Percentiles rank a stretch among this genome's conserved stretches.
phyloP scores from a whole-genome alignment of 2,888 invertebrate species.

The Macroteleia sp. region DNA sequence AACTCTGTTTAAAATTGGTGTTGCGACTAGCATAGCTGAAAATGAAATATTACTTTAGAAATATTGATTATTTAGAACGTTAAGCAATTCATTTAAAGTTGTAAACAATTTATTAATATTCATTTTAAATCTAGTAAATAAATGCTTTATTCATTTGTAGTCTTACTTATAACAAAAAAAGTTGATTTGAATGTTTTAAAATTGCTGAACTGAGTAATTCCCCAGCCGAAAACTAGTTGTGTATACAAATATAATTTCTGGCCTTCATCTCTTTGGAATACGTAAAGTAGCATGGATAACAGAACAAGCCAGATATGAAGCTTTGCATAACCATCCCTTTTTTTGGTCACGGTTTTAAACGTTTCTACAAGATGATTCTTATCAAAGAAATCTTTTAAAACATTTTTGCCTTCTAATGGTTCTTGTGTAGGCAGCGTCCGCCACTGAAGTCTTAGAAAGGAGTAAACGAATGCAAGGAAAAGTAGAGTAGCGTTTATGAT shows the following conservation, averaged over 20 bases:
- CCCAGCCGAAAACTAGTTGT: conserved; percentile 89
- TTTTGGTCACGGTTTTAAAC: conserved; percentile 86
- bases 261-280: conserved; percentile 93
- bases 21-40: conserved; percentile 87
- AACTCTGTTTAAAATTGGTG: conserved; percentile 89
- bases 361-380: conserved; percentile 88
- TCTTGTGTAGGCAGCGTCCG: conserved; percentile 88
- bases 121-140: no score
- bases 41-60: no score
- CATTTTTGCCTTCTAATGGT: conserved; percentile 86
- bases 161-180: conserved; percentile 87
- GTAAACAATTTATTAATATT: no score
- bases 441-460: conserved; percentile 88
- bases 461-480: conserved; percentile 87
- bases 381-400: conserved; percentile 90
- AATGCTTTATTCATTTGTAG: background rate
- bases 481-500: conserved; percentile 88
- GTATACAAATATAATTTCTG: conserved; percentile 91
- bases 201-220: conserved; percentile 88
- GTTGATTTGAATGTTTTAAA: conserved; percentile 90
- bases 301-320: conserved; percentile 89
- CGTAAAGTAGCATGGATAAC: conserved; percentile 90
- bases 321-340: conserved; percentile 86
- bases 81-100: no score
- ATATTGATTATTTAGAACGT: background rate